These are phyloP conservation scores for Allolobophora icterica DNA, from an alignment of 2,888 invertebrate species.

Conservation along the genomic window DNA sequence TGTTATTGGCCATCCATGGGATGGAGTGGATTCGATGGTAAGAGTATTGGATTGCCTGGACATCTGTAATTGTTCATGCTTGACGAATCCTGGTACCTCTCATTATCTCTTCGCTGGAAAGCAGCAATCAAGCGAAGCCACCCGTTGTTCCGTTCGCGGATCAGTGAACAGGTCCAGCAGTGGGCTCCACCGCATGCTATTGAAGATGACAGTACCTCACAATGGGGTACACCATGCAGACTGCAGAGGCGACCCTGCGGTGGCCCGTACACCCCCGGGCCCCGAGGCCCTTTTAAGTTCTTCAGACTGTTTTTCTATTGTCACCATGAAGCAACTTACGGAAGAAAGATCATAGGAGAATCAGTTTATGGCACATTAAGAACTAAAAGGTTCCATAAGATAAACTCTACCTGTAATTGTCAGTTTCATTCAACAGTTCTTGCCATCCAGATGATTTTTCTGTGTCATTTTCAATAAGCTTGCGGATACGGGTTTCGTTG, in stretches of 20 bases:
- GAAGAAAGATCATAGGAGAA: neutral
- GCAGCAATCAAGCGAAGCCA: neutral
- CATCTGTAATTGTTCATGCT: neutral
- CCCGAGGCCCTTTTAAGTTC: neutral
- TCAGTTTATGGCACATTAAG: neutral
- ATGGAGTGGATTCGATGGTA: neutral
- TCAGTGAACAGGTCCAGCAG: neutral
- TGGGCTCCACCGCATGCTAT: neutral
- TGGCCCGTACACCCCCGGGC: neutral
- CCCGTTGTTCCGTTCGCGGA: neutral
- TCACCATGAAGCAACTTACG: neutral
- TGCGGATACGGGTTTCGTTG: neutral
- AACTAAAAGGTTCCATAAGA: neutral
- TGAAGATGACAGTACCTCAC: neutral
- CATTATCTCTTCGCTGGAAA: neutral
- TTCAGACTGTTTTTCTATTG: neutral
- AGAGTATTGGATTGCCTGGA: neutral
- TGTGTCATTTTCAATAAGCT: neutral
- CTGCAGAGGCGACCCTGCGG: neutral
- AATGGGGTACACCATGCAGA: neutral
- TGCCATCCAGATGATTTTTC: neutral
- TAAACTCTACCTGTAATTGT: neutral
- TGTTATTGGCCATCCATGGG: neutral
- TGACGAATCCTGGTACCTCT: neutral
- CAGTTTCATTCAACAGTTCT: neutral